A percentile compares a stretch with the other conserved stretches of the same genome.
These are phyloP conservation scores for Poeciliopsis turneri DNA, from an alignment of 2,797 vertebrate genomes.

Conservation along the genomic window DNA sequence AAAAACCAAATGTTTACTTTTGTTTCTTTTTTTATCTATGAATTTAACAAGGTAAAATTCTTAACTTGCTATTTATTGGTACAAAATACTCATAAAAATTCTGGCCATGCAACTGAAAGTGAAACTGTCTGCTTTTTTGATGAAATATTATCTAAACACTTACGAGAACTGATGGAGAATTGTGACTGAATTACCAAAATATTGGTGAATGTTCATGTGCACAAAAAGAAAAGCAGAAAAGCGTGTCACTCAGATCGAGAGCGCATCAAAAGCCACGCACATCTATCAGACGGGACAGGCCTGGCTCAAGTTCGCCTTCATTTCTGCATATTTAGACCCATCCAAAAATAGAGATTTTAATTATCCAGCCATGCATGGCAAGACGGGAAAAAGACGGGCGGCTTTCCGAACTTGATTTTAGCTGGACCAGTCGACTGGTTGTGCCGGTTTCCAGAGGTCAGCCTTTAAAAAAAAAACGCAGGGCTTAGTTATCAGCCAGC, in stretches of 20 bases:
- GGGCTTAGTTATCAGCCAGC: background rate
- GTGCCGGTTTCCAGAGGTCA: background rate
- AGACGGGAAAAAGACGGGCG: background rate
- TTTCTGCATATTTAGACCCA: background rate
- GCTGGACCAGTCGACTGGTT: background rate
- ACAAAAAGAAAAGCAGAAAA: background rate
- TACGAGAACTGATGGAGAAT: background rate
- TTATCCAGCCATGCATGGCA: background rate
- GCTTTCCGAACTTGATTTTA: background rate
- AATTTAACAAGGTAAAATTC: no score
- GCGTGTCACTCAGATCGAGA: background rate
- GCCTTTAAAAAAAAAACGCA: background rate
- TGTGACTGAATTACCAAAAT: background rate
- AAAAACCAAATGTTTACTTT: no score
- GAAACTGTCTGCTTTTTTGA: background rate
- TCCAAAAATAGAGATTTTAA: background rate
- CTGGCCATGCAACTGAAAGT: background rate
- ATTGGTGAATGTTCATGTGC: background rate
- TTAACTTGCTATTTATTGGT: no score
- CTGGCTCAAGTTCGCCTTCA: background rate
- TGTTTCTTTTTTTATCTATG: no score
- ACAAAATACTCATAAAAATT: no score
- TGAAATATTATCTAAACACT: background rate
- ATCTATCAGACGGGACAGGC: background rate
- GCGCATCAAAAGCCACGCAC: background rate